Percentiles rank a stretch among this genome's conserved stretches.
Evolutionary conservation across 2,888 invertebrate genomes (phyloP).

Genomic region (Megalurothrips usitatus): DNA sequence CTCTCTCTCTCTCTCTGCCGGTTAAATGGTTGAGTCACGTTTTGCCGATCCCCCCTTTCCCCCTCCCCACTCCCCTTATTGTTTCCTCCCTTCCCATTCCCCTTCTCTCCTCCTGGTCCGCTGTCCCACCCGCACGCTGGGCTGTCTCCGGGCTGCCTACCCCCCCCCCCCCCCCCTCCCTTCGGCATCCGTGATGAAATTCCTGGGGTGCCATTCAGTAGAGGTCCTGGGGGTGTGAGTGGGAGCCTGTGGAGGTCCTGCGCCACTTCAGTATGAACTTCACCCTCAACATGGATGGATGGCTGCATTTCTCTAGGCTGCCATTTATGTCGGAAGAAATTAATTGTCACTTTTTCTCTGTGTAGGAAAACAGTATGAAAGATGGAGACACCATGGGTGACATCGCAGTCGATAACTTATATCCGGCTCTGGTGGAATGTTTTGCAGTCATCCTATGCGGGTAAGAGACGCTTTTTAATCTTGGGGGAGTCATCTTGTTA

Average conservation of each 20-base stretch:
- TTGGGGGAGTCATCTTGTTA: neutral
- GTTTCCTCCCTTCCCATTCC: neutral
- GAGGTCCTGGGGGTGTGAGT: neutral
- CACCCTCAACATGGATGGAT: too few relatives aligned
- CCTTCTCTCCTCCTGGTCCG: neutral
- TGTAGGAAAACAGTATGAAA: neutral
- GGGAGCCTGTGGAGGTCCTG: neutral
- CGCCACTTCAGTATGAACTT: too few relatives aligned
- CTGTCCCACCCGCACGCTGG: too few relatives aligned
- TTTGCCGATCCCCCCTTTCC: neutral
- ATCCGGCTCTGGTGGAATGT: conserved; percentile 86
- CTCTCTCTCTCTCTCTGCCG: neutral
- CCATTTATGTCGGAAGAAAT: too few relatives aligned
- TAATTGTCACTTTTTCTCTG: neutral
- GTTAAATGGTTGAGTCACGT: neutral
- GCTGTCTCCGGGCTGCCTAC: neutral
- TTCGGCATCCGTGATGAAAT: neutral
- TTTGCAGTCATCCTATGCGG: conserved; percentile 87
- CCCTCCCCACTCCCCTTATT: neutral
- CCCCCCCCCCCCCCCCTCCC: neutral
- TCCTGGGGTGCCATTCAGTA: neutral
- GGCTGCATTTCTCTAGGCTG: too few relatives aligned
- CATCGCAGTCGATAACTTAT: conserved; percentile 61
- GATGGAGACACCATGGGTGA: neutral
- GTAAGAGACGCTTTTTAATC: conserved; percentile 52